Conservation (phyloP, 2,797 vertebrate genomes). For the Chaetodon trifasciatus region DNA sequence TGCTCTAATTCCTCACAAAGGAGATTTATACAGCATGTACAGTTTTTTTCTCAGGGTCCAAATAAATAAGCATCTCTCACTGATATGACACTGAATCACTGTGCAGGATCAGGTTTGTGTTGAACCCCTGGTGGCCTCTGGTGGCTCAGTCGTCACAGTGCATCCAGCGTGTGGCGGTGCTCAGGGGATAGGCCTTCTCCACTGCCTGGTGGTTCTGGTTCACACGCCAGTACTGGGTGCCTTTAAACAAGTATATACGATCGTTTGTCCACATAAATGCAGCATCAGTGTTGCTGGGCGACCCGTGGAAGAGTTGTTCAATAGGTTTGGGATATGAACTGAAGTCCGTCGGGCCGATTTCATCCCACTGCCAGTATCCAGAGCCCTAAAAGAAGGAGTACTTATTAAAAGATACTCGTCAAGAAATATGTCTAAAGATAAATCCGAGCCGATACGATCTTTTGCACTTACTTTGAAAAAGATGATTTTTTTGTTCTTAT, state of each 20-base stretch:
- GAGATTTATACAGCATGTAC: neutral
- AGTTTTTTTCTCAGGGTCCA: slow-evolving; percentile 5
- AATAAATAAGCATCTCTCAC: slow-evolving; percentile 38
- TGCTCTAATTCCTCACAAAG: neutral
- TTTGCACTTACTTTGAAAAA: slow-evolving; percentile 86
- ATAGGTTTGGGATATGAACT: slow-evolving; percentile 82
- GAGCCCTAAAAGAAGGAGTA: slow-evolving; percentile 79
- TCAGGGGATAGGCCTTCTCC: slow-evolving; percentile 84
- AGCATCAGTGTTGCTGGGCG: slow-evolving; percentile 80
- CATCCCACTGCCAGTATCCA: slow-evolving; percentile 90
- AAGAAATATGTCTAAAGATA: neutral
- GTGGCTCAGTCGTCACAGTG: slow-evolving; percentile 80
- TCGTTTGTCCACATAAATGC: slow-evolving; percentile 85
- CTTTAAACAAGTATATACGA: slow-evolving; percentile 87
- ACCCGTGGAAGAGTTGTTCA: slow-evolving; percentile 79
- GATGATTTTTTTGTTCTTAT: slow-evolving; percentile 83
- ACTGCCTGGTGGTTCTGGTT: slow-evolving; percentile 76
- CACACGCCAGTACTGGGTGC: slow-evolving; percentile 84
- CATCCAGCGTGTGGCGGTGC: slow-evolving; percentile 82
- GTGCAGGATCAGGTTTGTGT: slow-evolving; percentile 21
- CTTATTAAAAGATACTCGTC: no score
- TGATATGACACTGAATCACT: neutral
- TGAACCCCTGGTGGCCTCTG: slow-evolving; percentile 59
- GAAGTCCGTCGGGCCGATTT: slow-evolving; percentile 81
- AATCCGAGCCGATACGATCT: neutral